Percentiles rank a stretch among this genome's conserved stretches.
phyloP scores from a whole-genome alignment of 2,888 invertebrate species.

The Epistrophella euchroma region DNA sequence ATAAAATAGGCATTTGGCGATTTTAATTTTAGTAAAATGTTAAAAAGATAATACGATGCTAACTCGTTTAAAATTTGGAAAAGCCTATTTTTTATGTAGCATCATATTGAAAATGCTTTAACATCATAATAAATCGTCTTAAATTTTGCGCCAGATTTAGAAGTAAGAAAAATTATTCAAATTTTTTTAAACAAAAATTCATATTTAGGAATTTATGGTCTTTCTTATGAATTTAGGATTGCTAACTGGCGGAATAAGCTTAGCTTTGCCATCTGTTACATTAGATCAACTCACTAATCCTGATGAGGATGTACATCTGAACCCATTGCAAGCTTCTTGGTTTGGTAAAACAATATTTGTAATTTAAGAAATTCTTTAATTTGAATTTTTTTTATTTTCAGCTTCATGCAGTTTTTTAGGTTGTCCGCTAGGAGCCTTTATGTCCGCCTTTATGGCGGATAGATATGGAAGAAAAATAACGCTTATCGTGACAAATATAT shows the following conservation, averaged over 20 bases:
- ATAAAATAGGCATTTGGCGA: too few species aligned
- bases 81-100: too few species aligned
- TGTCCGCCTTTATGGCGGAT: neutral
- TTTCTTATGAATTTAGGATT: slow-evolving; percentile 82
- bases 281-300: slow-evolving; percentile 79
- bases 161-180: too few species aligned
- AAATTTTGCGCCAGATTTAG: too few species aligned
- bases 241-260: slow-evolving; percentile 81
- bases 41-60: too few species aligned
- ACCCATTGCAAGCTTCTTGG: slow-evolving; percentile 81
- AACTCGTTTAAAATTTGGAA: too few species aligned
- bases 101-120: too few species aligned
- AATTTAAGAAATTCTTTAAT: neutral
- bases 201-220: slow-evolving; percentile 80
- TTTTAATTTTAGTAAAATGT: too few species aligned
- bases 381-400: slow-evolving; percentile 53
- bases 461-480: neutral
- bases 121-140: too few species aligned
- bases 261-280: slow-evolving; percentile 82
- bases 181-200: neutral
- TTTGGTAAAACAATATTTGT: slow-evolving; percentile 78
- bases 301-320: slow-evolving; percentile 79
- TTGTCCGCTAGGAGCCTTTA: neutral
- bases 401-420: slow-evolving; percentile 77
- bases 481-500: slow-evolving; percentile 81